A percentile compares a stretch with the other conserved stretches of the same genome.
Evolutionary conservation across 2,888 invertebrate genomes (phyloP).

Genomic region (Silvanus unidentatus): DNA sequence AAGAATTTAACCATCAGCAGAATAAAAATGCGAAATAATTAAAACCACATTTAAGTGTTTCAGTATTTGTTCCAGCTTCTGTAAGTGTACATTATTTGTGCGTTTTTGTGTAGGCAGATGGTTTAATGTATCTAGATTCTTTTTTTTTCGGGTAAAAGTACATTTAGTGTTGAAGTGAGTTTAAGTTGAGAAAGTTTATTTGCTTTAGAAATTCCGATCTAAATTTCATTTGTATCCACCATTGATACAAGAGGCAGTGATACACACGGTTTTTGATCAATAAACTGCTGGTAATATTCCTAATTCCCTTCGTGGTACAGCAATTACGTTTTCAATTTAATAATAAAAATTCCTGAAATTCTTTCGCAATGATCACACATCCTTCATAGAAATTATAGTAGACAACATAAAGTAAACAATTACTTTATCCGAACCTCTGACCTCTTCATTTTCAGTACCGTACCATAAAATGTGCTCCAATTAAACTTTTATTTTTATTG

Average conservation of each 20-base stretch:
- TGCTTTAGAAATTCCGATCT: constrained; percentile 28
- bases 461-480: constrained; percentile 1
- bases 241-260: not conserved
- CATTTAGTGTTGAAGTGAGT: constrained; percentile 1
- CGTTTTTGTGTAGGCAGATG: too few species aligned
- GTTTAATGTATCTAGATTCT: not conserved
- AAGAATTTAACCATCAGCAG: too few species aligned
- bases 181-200: constrained; percentile 16
- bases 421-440: constrained; percentile 21
- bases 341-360: constrained; percentile 25
- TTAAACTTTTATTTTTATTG: too few species aligned
- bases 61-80: constrained; percentile 28
- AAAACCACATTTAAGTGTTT: constrained; percentile 8
- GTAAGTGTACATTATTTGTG: constrained; percentile 23
- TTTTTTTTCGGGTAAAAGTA: not conserved
- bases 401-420: constrained; percentile 22
- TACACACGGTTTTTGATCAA: not conserved
- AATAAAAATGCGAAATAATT: constrained; percentile 15
- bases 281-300: too few species aligned
- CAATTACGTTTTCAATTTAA: not conserved
- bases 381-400: constrained; percentile 12
- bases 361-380: constrained; percentile 24
- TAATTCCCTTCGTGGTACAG: too few species aligned
- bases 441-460: constrained; percentile 7
- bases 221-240: constrained; percentile 19